Conservation (phyloP, 92 coral and sea anemone species). For the Palythoa heliodiscus region DNA sequence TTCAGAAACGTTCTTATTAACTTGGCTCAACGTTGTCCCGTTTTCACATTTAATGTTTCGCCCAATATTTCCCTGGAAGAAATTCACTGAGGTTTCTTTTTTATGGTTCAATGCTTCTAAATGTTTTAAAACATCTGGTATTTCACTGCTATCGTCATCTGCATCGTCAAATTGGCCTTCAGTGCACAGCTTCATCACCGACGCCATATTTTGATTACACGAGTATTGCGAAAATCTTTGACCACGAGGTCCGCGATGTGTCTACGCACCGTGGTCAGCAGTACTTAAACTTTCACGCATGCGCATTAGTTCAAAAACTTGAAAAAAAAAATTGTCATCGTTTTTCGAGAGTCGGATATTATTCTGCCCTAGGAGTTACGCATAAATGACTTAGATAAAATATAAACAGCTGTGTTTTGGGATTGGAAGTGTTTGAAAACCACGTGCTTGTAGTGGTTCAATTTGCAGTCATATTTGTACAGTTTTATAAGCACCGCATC, state of each 20-base stretch:
- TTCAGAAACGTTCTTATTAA: background rate
- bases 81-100: background rate
- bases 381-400: constrained; percentile 5
- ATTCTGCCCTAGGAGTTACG: background rate
- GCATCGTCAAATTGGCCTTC: constrained; percentile 98
- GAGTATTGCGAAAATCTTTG: background rate
- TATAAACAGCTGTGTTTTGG: constrained; percentile 40
- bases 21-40: background rate
- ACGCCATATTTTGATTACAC: constrained; percentile 24
- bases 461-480: constrained; percentile 3
- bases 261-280: background rate
- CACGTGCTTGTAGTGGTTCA: background rate
- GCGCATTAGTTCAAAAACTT: background rate
- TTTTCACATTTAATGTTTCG: constrained; percentile 1
- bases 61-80: background rate
- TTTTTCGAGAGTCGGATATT: background rate
- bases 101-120: constrained; percentile 2
- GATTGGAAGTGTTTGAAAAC: constrained; percentile 14
- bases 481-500: background rate
- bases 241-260: background rate
- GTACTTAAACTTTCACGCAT: background rate
- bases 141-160: constrained; percentile 70
- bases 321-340: background rate
- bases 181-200: background rate
- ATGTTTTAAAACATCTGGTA: constrained; percentile 56